Percentiles rank a stretch among this genome's conserved stretches.
phyloP scores from a whole-genome alignment of 2,888 invertebrate genomes.

The Apantesis nais region DNA sequence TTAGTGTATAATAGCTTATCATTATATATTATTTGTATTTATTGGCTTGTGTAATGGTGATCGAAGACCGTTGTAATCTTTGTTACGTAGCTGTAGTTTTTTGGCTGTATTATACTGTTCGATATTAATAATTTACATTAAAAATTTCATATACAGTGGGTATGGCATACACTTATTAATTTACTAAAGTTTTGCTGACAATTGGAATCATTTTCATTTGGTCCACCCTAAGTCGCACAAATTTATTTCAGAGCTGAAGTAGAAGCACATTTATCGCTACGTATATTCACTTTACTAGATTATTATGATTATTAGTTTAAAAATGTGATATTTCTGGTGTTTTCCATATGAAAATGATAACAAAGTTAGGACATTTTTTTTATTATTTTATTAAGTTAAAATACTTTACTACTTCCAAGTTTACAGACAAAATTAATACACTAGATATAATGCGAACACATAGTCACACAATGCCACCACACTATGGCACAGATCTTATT shows the following conservation, averaged over 20 bases:
- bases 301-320: conserved; percentile 40
- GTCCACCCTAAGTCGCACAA: conserved; percentile 6
- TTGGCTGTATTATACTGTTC: conserved; percentile 31
- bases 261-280: conserved; percentile 4
- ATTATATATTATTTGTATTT: conserved; percentile 11
- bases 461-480: conserved; percentile 77
- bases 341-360: conserved; percentile 38
- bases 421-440: conserved; percentile 76
- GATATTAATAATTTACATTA: conserved; percentile 34
- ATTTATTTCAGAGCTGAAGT: conserved; percentile 22
- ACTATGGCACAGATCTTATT: conserved; percentile 83
- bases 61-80: conserved; percentile 4
- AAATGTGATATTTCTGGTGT: conserved; percentile 29
- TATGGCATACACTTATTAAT: conserved; percentile 37
- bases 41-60: conserved; percentile 5
- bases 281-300: conserved; percentile 25
- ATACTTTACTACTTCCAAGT: conserved; percentile 74
- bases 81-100: conserved; percentile 6
- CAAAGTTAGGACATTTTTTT: conserved; percentile 49
- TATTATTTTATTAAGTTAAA: conserved; percentile 67
- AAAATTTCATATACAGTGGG: conserved; percentile 46
- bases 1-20: conserved; percentile 8
- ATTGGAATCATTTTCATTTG: conserved; percentile 40
- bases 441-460: conserved; percentile 77
- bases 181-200: conserved; percentile 28